These are phyloP conservation scores for Philaethria dido DNA, from an alignment of 2,888 invertebrate species.

Conservation along the genomic window DNA sequence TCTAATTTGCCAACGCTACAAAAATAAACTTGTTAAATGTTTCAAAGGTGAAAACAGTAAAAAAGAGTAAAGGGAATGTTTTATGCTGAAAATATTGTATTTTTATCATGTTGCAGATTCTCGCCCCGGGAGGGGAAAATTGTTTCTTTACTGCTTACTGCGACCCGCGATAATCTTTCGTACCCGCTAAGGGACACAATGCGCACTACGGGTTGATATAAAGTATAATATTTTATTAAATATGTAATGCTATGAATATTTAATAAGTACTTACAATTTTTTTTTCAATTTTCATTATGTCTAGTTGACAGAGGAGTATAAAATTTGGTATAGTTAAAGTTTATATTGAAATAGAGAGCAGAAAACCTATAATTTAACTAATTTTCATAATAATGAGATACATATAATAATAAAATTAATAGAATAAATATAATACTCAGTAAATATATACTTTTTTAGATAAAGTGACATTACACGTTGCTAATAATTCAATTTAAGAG, in stretches of 20 bases:
- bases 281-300: not conserved
- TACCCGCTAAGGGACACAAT: conserved; percentile 39
- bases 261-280: not conserved
- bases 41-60: conserved; percentile 47
- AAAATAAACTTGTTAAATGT: conserved; percentile 51
- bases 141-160: conserved; percentile 82
- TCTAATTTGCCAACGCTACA: conserved; percentile 34
- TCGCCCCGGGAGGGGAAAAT: conserved; percentile 74
- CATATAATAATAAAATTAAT: no score
- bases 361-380: no score
- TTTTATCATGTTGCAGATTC: conserved; percentile 76
- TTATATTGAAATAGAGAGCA: no score
- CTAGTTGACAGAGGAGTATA: no score
- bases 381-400: no score
- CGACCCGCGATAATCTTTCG: conserved; percentile 77
- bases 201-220: conserved; percentile 22
- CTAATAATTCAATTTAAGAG: no score
- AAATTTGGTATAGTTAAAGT: no score
- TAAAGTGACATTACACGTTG: no score
- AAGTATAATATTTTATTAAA: not conserved
- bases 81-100: conserved; percentile 61
- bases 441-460: no score
- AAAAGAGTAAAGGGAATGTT: conserved; percentile 45
- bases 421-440: no score
- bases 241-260: not conserved